These are phyloP conservation scores for Haliclystus octoradiatus DNA, from an alignment of 30 jellyfish, hydroid and myxozoan species.

Conservation along the genomic window DNA sequence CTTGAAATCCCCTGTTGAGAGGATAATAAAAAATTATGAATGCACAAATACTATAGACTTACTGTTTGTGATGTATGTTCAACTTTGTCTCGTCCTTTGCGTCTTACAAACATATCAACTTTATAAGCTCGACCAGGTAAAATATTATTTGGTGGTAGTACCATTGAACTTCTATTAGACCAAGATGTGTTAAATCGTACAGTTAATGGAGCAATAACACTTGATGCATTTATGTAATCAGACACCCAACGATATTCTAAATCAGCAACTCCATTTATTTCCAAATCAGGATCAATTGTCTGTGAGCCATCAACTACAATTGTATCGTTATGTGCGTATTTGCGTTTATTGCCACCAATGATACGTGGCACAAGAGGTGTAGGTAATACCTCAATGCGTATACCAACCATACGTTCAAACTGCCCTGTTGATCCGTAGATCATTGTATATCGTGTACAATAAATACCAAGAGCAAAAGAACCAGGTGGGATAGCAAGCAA, in stretches of 20 bases:
- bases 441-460: conserved; percentile 51
- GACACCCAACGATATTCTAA: conserved; percentile 41
- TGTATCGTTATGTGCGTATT: conserved; percentile 36
- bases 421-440: conserved; percentile 33
- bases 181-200: neutral
- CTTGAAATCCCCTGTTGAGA: no score
- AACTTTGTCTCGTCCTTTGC: neutral
- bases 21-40: no score
- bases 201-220: neutral
- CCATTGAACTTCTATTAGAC: neutral
- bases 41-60: no score
- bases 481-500: conserved; percentile 68
- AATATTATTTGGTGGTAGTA: neutral
- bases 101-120: neutral
- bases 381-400: conserved; percentile 17
- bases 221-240: neutral
- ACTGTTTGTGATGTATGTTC: neutral
- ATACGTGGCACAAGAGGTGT: conserved; percentile 65
- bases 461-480: conserved; percentile 35
- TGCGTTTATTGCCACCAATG: conserved; percentile 52
- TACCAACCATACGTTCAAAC: conserved; percentile 10
- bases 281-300: conserved; percentile 48
- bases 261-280: neutral
- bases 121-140: neutral
- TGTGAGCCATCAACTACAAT: conserved; percentile 37